phyloP scores from a whole-genome alignment of 1,140 invertebrate genomes.

The Uloborus diversus region DNA sequence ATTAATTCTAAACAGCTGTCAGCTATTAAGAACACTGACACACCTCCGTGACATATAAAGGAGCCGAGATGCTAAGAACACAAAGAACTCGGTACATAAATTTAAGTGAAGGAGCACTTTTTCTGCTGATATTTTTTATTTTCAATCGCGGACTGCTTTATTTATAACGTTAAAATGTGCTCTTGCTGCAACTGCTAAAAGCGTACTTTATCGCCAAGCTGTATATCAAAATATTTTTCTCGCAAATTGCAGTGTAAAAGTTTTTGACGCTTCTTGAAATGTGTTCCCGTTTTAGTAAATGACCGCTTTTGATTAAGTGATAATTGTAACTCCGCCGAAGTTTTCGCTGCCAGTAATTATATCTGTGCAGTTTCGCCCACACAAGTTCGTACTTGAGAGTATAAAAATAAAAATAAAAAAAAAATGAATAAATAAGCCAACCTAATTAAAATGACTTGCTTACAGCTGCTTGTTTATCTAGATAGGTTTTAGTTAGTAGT shows the following conservation, averaged over 20 bases:
- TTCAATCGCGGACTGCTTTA: conserved; percentile 24
- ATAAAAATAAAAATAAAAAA: too few species aligned
- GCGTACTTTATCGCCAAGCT: background rate
- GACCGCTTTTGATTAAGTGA: too few species aligned
- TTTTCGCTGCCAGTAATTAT: too few species aligned
- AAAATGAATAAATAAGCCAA: too few species aligned
- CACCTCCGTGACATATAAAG: conserved; percentile 53
- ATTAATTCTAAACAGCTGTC: conserved; percentile 53
- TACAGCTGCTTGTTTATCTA: too few species aligned
- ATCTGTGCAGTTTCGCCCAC: too few species aligned
- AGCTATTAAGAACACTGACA: conserved; percentile 55
- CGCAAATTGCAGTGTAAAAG: background rate
- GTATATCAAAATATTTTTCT: conserved; percentile 1
- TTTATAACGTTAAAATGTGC: conserved; percentile 34
- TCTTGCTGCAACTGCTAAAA: conserved; percentile 13
- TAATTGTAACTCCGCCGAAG: too few species aligned
- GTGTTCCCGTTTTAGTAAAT: too few species aligned
- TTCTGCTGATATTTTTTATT: conserved; percentile 6
- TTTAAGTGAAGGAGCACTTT: conserved; percentile 48
- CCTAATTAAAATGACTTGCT: too few species aligned
- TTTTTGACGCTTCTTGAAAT: too few species aligned
- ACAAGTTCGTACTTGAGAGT: too few species aligned
- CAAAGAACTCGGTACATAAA: conserved; percentile 52
- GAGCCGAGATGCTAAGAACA: conserved; percentile 41
- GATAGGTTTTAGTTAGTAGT: too few species aligned